phyloP scores from a whole-genome alignment of 2,113 vertebrate species.

The Carettochelys insculpta region DNA sequence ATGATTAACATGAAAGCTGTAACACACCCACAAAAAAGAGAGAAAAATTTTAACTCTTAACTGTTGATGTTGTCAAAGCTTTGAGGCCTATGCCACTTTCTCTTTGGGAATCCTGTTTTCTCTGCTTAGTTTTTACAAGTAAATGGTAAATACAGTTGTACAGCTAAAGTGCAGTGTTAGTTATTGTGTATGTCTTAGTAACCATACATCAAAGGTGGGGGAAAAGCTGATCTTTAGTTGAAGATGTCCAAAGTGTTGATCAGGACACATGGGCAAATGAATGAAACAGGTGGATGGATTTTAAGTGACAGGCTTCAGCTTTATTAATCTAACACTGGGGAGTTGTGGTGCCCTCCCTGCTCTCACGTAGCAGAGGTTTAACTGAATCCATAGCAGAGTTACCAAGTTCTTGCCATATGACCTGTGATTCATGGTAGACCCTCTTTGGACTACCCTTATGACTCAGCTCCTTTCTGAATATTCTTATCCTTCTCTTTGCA shows the following conservation, averaged over 20 bases:
- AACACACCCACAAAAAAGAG: background rate
- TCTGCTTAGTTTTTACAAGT: constrained; percentile 31
- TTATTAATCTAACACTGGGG: background rate
- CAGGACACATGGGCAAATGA: background rate
- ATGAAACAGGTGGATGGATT: background rate
- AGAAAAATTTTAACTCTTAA: background rate
- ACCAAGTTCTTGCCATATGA: background rate
- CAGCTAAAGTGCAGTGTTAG: background rate
- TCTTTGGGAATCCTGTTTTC: constrained; percentile 14
- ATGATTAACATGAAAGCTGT: background rate
- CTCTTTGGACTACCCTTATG: background rate
- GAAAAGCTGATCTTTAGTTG: background rate
- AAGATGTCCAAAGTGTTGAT: background rate
- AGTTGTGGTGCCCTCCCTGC: background rate
- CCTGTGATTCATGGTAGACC: background rate
- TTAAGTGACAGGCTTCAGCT: background rate
- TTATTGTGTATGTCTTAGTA: constrained; percentile 26
- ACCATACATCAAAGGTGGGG: background rate
- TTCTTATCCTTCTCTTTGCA: background rate
- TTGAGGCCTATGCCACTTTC: background rate
- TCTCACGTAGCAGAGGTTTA: background rate
- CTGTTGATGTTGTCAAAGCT: background rate
- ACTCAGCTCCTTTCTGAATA: background rate
- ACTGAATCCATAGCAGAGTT: background rate
- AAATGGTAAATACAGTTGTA: background rate